Conservation (phyloP, 2,888 invertebrate genomes). For the Drosophila cognata region DNA sequence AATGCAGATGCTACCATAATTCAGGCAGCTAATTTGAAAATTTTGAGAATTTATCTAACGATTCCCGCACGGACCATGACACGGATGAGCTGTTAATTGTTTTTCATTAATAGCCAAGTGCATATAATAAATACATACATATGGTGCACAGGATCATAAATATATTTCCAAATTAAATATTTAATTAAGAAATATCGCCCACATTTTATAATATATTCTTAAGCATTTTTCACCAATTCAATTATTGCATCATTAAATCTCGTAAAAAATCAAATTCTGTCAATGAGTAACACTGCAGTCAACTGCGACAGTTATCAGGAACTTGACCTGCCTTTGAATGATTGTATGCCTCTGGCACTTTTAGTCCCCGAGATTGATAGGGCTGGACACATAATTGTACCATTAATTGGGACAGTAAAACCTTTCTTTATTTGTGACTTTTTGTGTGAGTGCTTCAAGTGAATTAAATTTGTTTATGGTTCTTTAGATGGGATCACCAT, state of each 20-base stretch:
- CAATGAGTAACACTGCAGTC: no score
- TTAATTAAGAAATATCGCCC: background rate
- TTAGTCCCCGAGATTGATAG: background rate
- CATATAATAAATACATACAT: conserved; percentile 2
- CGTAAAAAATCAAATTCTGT: background rate
- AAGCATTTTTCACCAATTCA: background rate
- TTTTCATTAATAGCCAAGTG: conserved; percentile 15
- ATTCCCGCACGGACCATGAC: conserved; percentile 26
- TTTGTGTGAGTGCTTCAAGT: conserved; percentile 31
- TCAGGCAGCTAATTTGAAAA: conserved; percentile 70
- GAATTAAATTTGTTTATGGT: conserved; percentile 48
- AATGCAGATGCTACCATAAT: conserved; percentile 75
- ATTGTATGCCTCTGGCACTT: background rate
- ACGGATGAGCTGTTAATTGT: conserved; percentile 30
- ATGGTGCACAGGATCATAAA: conserved; percentile 2
- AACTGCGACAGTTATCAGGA: background rate
- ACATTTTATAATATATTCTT: background rate
- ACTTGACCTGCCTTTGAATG: background rate
- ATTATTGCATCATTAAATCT: background rate
- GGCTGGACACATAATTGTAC: conserved; percentile 8
- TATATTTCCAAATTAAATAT: conserved; percentile 14
- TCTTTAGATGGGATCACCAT: conserved; percentile 45
- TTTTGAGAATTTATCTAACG: conserved; percentile 72
- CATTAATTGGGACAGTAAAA: conserved; percentile 6
- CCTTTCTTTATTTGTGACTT: background rate